A percentile compares a stretch with the other conserved stretches of the same genome.
phyloP scores from a whole-genome alignment of 2,797 vertebrate genomes.

The Acanthurus lineatus region DNA sequence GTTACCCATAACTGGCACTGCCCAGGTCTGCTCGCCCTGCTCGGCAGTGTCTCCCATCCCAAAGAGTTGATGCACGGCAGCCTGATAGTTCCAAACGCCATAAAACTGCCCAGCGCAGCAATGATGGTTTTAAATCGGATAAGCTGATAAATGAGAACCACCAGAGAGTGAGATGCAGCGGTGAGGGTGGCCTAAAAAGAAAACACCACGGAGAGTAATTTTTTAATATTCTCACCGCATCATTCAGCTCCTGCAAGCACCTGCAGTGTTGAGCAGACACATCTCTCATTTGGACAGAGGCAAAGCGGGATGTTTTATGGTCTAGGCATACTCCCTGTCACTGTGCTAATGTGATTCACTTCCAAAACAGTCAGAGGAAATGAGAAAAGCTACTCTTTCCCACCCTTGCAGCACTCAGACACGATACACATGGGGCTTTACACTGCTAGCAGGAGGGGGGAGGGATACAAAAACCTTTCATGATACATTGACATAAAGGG shows the following conservation, averaged over 20 bases:
- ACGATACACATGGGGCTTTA: constrained; percentile 75
- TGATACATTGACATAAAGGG: constrained; percentile 76
- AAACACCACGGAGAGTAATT: constrained; percentile 71
- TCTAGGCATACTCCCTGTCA: constrained; percentile 77
- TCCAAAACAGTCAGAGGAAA: constrained; percentile 82
- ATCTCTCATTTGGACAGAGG: constrained; percentile 82
- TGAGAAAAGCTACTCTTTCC: constrained; percentile 79
- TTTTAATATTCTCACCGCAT: constrained; percentile 77
- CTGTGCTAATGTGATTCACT: constrained; percentile 82
- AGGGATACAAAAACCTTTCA: constrained; percentile 65
- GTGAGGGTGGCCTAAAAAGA: constrained; percentile 40
- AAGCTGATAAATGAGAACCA: constrained; percentile 50
- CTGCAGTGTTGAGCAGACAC: constrained; percentile 77
- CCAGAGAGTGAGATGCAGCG: constrained; percentile 44
- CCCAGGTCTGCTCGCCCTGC: constrained; percentile 57
- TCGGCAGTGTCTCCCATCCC: constrained; percentile 33
- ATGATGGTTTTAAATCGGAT: constrained; percentile 58
- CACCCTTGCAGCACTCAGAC: constrained; percentile 76
- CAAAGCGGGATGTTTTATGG: constrained; percentile 80
- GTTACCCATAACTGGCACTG: constrained; percentile 76
- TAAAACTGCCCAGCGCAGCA: constrained; percentile 35
- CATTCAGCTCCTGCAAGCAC: constrained; percentile 75
- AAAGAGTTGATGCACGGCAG: constrained; percentile 50
- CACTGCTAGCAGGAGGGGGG: constrained; percentile 56
- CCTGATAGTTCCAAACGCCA: constrained; percentile 20